A percentile compares a stretch with the other conserved stretches of the same genome.
Conservation (phyloP, 1,140 invertebrate genomes). For the Hetaerina americana region DNA sequence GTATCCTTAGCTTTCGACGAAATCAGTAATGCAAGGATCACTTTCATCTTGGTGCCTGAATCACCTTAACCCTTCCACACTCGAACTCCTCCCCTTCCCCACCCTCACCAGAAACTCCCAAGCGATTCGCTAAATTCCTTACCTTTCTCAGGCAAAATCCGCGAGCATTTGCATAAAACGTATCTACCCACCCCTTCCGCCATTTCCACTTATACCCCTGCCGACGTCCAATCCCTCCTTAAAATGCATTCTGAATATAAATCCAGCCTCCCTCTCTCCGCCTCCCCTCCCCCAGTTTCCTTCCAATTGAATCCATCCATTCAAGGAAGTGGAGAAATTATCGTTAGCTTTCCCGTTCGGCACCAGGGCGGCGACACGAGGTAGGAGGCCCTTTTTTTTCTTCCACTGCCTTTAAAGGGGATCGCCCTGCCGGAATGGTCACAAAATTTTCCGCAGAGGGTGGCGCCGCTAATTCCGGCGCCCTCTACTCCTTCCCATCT, state of each 20-base stretch:
- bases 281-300: too few species aligned
- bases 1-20: too few species aligned
- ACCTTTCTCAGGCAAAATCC: too few species aligned
- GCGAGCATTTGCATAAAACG: not conserved
- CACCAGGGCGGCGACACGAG: not conserved
- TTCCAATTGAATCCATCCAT: not conserved
- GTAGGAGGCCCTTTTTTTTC: too few species aligned
- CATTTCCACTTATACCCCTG: too few species aligned
- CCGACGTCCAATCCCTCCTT: too few species aligned
- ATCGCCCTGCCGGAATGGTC: not conserved
- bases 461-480: not conserved
- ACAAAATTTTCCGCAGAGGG: not conserved
- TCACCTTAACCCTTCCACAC: not conserved
- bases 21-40: not conserved
- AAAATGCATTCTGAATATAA: constrained; percentile 1
- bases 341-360: not conserved
- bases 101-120: not conserved
- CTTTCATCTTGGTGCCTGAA: not conserved
- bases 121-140: too few species aligned
- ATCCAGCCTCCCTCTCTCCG: too few species aligned
- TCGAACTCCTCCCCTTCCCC: not conserved
- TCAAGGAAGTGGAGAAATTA: not conserved
- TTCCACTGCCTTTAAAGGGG: too few species aligned
- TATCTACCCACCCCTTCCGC: too few species aligned
- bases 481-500: not conserved